Evolutionary conservation across 2,113 vertebrate species (phyloP), one percentile per base, ranked within the genome.

Genomic region (Sturnus vulgaris): DNA sequence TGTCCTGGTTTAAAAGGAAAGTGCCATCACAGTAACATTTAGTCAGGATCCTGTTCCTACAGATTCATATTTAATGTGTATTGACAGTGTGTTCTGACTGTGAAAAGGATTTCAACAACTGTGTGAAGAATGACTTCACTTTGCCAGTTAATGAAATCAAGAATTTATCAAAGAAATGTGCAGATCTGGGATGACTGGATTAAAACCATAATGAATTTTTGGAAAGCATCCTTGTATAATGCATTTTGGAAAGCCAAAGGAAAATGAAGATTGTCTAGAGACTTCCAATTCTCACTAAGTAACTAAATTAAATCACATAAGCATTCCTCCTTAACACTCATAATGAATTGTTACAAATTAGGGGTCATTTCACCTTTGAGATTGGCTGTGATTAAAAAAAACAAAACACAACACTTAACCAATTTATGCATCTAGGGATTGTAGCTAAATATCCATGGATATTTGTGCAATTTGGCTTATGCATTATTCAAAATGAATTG

Each of bases 61-160:
- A 50, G 20, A n/a, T 46, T 37, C 24, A 53, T 18, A 33, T 79
- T 79, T 76, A 79, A 49, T 80, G 24, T 69, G 19, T 23, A 72
- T 42, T 57, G 53, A 63, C 16, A 39, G 5, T 46, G 35, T 42
- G 24, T 57, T 93, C 75, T 90, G 42, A 77, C 27, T 73, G 82
- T 86, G 95, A 93, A 92, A 95, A 93, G 30, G 11, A 70, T 93
- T 96, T 96, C n/a, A 20, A 66, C 9, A 30, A 91, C 56, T 86
- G 82, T 49, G 15, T 94, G 81, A 94, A 97, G 91, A 97, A 95
- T 85, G 56, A 78, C n/a, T 91, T 39, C 82, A 40, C 72, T 96
- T 95, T 96, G 92, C 94, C 93, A 91, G 84, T 86, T 97, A 96
- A 88, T 44, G 70, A 70, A 96, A 97, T 97, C 91, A 97, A 95